Evolutionary conservation across 2,888 invertebrate genomes (phyloP), one percentile per base, ranked within the genome.

Genomic region (Pterostichus niger): DNA sequence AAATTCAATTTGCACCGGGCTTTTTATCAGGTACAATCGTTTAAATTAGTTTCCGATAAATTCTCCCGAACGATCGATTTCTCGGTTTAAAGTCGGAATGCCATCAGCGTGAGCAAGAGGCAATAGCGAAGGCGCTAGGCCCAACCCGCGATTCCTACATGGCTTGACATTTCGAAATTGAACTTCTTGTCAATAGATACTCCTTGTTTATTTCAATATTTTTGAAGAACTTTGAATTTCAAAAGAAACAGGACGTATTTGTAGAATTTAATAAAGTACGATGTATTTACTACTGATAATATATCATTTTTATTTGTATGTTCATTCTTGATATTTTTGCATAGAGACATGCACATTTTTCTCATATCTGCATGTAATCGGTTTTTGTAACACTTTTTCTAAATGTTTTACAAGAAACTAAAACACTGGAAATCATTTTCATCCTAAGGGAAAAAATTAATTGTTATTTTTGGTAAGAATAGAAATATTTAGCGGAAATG

Each of bases 11-110:
- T 73, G 17, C 17, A 73, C 13, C 9, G 24, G 11, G 17, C 71
- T 17, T 49, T 49, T 73, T 73, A 73, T 73, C 73, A 73, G 46
- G 31, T 73, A 49, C 73, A 73, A 17, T 46, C 46, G 46, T 49
- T 73, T 40, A 73, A 73, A 73, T 73, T 46, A 73, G 44, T 73
- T 73, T 73, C 46, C 73, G 44, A 73, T 73, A 73, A 73, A 73
- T 73, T 46, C 73, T 15, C 59, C 17, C 17, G 5, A 17, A 10
- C 56, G 49, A 56, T 40, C 44, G 73, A 73, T 44, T 46, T 35
- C 35, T 64, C 73, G 49, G 24, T 73, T 73, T 73, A 40, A 17
- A 59, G 10, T 9, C 59, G 31, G 59, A 59, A 59, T 59, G 59
- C 59, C 59, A 49, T 49, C 49, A 49, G 49, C 49, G n/a, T 49